Percentiles rank a stretch among this genome's conserved stretches.
These are phyloP conservation scores for Sebastes reedi DNA, from an alignment of 2,797 vertebrate species.

Conservation along the genomic window DNA sequence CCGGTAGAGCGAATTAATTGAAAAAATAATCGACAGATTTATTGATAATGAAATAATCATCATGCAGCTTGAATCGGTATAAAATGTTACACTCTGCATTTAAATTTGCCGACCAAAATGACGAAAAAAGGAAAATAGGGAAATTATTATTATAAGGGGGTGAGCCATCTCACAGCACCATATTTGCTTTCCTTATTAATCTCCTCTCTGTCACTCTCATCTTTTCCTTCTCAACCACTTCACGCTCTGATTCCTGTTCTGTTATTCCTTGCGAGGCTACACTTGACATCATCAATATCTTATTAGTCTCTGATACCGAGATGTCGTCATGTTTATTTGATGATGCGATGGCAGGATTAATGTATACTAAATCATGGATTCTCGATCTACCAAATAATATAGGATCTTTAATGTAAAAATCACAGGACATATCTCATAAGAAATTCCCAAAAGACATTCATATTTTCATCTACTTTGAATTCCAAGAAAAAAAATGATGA, in stretches of 20 bases:
- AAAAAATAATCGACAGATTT: neutral
- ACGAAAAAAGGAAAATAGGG: neutral
- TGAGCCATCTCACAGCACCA: neutral
- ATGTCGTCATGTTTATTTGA: conserved; percentile 49
- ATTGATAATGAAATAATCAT: neutral
- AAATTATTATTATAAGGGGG: neutral
- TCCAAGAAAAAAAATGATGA: neutral
- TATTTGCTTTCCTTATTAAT: neutral
- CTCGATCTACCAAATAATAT: neutral
- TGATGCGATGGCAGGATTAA: conserved; percentile 11
- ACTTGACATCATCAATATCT: conserved; percentile 34
- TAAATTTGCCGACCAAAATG: too few species aligned
- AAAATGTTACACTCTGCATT: neutral
- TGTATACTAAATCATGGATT: conserved; percentile 23
- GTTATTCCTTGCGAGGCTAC: neutral
- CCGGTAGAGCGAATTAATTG: neutral
- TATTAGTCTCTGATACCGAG: conserved; percentile 7
- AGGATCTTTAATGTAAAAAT: conserved; percentile 11
- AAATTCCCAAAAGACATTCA: neutral
- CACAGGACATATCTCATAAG: neutral
- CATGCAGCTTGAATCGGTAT: neutral
- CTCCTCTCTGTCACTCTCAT: neutral
- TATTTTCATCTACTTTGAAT: conserved; percentile 13
- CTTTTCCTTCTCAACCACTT: neutral
- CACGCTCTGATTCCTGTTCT: conserved; percentile 13